Conservation (phyloP, 2,113 vertebrate species). For the Felis chaus region DNA sequence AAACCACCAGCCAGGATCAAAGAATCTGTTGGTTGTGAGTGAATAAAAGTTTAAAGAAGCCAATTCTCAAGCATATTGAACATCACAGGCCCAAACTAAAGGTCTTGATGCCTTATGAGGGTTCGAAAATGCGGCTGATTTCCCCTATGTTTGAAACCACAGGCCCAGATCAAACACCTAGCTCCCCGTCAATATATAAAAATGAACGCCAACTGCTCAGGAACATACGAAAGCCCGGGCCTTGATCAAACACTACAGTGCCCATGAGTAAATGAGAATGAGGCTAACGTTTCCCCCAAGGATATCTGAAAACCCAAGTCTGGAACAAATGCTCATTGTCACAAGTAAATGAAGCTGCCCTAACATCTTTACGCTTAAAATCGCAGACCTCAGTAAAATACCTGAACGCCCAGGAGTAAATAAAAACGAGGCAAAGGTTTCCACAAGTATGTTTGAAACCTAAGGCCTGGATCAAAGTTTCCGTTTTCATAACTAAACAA, state of each 20-base stretch:
- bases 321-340: neutral
- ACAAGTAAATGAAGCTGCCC: neutral
- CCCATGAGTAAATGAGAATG: rapidly evolving
- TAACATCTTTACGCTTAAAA: neutral
- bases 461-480: neutral
- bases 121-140: neutral
- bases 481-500: neutral
- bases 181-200: neutral
- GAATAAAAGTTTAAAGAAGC: neutral
- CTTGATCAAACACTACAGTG: neutral
- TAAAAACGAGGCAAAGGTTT: neutral
- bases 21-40: neutral
- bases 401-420: neutral
- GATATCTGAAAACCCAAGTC: neutral
- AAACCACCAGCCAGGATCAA: neutral
- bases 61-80: neutral
- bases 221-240: neutral
- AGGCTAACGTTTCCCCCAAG: neutral
- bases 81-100: neutral
- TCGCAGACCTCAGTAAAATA: neutral
- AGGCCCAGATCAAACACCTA: neutral
- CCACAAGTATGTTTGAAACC: neutral
- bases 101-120: neutral
- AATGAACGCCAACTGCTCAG: neutral
- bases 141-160: neutral